phyloP scores from a whole-genome alignment of 2,888 invertebrate species.

The Pecten maximus region DNA sequence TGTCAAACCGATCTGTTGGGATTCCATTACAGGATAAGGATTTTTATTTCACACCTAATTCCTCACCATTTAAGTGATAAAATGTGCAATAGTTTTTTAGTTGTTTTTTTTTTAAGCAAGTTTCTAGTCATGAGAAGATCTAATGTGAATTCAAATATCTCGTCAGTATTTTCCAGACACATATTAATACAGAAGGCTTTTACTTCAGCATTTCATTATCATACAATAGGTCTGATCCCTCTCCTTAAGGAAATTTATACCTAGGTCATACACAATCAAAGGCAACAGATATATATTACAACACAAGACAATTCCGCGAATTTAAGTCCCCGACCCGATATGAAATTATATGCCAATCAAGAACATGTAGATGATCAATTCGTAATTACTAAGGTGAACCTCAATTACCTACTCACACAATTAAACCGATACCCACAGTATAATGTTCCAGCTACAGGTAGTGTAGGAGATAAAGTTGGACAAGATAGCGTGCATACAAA shows the following conservation, averaged over 20 bases:
- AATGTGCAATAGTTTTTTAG: background rate
- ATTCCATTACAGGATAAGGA: background rate
- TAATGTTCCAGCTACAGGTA: too few relatives aligned
- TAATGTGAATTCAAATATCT: background rate
- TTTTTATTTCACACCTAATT: background rate
- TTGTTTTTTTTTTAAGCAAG: background rate
- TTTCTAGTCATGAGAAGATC: background rate
- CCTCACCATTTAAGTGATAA: background rate
- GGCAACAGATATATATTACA: too few relatives aligned
- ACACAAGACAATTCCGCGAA: too few relatives aligned
- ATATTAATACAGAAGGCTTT: background rate
- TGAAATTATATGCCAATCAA: too few relatives aligned
- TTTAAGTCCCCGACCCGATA: too few relatives aligned
- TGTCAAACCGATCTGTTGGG: background rate
- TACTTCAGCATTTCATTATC: background rate
- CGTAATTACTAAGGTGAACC: too few relatives aligned
- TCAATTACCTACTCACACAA: too few relatives aligned
- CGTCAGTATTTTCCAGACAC: background rate
- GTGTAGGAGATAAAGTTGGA: too few relatives aligned
- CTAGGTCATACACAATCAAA: too few relatives aligned
- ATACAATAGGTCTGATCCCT: background rate
- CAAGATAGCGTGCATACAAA: too few relatives aligned
- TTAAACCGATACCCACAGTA: too few relatives aligned
- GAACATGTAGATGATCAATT: too few relatives aligned
- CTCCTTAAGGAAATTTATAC: background rate